Evolutionary conservation across 1,140 invertebrate species (phyloP).

Genomic region (Macrocentrus cingulum): DNA sequence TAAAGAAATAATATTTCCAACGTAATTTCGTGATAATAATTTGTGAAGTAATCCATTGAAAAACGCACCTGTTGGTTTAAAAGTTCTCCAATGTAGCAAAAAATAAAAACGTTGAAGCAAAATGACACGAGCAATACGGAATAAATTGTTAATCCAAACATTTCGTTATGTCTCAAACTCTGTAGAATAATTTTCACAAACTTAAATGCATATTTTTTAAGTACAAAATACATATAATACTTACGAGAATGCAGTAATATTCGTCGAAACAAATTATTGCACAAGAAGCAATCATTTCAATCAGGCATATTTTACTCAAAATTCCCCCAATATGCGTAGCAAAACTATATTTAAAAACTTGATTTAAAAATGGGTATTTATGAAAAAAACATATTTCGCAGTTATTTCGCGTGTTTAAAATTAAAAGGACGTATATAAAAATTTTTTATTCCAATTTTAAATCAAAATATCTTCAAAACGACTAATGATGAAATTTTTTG

Average conservation of each 20-base stretch:
- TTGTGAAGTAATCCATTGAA: not conserved
- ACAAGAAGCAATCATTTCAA: constrained; percentile 27
- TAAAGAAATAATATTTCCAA: not conserved
- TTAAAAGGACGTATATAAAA: too few species aligned
- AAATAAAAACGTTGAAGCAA: constrained; percentile 35
- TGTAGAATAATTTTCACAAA: constrained; percentile 17
- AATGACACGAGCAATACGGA: constrained; percentile 18
- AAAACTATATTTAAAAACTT: constrained; percentile 12
- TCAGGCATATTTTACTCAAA: constrained; percentile 30
- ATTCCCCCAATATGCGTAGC: constrained; percentile 18
- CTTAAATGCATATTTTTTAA: too few species aligned
- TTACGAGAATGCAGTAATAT: constrained; percentile 32
- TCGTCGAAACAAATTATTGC: constrained; percentile 31
- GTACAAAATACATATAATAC: not conserved
- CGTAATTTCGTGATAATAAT: not conserved
- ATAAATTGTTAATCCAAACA: constrained; percentile 17
- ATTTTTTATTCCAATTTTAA: too few species aligned
- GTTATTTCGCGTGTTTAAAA: too few species aligned
- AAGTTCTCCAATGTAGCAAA: constrained; percentile 39
- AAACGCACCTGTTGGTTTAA: constrained; percentile 29
- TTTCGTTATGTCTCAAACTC: constrained; percentile 28
- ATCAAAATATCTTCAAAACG: too few species aligned
- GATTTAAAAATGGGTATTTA: not conserved
- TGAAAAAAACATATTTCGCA: too few species aligned
- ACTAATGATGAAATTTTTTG: too few species aligned